Base-by-base conservation (phyloP, 2,888 invertebrate genomes). In the Philereme vetulata region DNA sequence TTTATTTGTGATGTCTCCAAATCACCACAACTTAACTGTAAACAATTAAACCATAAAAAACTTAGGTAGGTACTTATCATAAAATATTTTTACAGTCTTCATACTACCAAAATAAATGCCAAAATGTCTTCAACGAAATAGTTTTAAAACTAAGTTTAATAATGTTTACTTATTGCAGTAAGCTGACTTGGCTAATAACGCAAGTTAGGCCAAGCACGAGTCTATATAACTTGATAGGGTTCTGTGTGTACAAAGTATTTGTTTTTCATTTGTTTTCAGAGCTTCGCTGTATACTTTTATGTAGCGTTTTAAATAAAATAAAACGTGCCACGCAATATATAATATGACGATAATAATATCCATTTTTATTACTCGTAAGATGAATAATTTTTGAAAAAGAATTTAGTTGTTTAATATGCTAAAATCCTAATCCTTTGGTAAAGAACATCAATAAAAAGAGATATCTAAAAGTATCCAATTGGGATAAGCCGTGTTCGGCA, bases 121-220 rank as follows among this genome's bases (percentile, higher is more conserved):
- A 34, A 53, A 52, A 53, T 45, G 34, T 51, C 44, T 50, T 34
- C 32, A 50, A 10, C 10, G 21, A 59, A 63, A 44, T 58, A 55
- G 38, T 55, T 56, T 61, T 50, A 51, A 47, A 53, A 49, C 33
- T 35, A 43, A 49, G 42, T 58, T 62, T 52, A 38, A 56, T 58
- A 62, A 55, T 46, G 56, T 56, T 56, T 45, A 49, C 48, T 52
- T 58, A 56, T 51, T 52, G 59, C 56, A 21, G 56, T 56, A 56
- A 63, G 56, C 59, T 60, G 42, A 55, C 55, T 53, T 35, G 33
- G 51, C 51, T 56, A 56, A 50, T 47, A 57, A 42, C 61, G 47
- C 9, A 50, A 47, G 43, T 40, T 50, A 4, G 21, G 56, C 8
- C 21, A 62, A 54, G 57, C 35, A 43, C 5, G 33, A 48, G 53